Evolutionary conservation across 2,888 invertebrate genomes (phyloP), one percentile per base, ranked within the genome.

Genomic region (Sinotaia quadrata): DNA sequence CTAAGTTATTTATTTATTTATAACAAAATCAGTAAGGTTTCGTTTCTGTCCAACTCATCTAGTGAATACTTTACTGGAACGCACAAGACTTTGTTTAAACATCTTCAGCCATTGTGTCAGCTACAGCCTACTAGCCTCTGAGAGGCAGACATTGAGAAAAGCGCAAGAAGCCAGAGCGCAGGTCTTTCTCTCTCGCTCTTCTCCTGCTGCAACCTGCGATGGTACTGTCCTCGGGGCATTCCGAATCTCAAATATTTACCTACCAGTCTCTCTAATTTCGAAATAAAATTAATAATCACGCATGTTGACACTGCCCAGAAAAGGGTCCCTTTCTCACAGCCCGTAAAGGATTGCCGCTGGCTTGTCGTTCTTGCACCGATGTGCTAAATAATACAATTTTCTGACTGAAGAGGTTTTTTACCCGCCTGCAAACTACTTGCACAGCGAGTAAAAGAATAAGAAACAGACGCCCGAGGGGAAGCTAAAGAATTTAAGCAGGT

Each of bases 181-280:
- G 18, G 8, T 27, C 29, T 18, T 54, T 5, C 21, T 18, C 54
- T 24, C 54, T n/a, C 58, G 37, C 58, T 58, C n/a, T 58, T 58
- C 58, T 1, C 12, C 10, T 21, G 24, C n/a, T 10, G 12, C 27
- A 24, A 21, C 37, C 58, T 15, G 18, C 57, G 21, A 7, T 10
- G 31, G n/a, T 2, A 21, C 37, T 37, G 33, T 21, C 33, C 34
- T 41, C 36, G 37, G 34, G 41, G 37, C 8, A 18, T 2, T 34
- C 21, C 37, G 21, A 18, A 33, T 21, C 37, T 58, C 54, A 54
- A 61, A 56, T 68, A 62, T 68, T 68, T 68, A 47, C 61, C 61
- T 67, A 44, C 29, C 47, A 54, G 54, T 61, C 61, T 31, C 56
- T 68, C 61, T 68, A 68, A 68, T 68, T 68, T 68, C 44, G 61